Percentiles rank a stretch among this genome's conserved stretches.
Conservation (phyloP, 1,140 invertebrate species). For the Pseudobourletiella spinata region DNA sequence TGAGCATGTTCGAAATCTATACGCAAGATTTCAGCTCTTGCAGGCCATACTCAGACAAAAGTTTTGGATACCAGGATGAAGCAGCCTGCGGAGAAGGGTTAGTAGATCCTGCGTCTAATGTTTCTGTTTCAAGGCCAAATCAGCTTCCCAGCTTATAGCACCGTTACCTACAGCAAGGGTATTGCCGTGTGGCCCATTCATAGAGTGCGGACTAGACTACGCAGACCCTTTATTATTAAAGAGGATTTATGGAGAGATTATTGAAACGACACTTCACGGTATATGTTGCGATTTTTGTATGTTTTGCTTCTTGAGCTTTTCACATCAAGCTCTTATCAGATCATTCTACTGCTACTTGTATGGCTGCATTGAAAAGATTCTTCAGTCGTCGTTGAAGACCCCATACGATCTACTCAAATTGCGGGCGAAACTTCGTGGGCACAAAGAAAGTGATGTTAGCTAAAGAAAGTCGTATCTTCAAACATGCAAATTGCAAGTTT, state of each 20-base stretch:
- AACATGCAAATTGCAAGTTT: too few species aligned
- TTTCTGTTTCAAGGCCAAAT: not conserved
- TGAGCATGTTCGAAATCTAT: not conserved
- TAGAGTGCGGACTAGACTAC: constrained; percentile 38
- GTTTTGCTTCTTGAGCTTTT: constrained; percentile 28
- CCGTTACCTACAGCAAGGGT: not conserved
- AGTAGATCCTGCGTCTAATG: not conserved
- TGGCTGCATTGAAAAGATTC: constrained; percentile 35
- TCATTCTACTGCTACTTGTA: constrained; percentile 29
- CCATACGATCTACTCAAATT: constrained; percentile 38
- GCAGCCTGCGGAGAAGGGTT: not conserved
- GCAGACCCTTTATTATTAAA: constrained; percentile 34
- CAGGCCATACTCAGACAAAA: not conserved
- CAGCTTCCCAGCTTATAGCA: constrained; percentile 15
- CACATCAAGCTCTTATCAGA: constrained; percentile 35
- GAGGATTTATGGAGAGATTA: not conserved
- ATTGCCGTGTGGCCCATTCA: constrained; percentile 24
- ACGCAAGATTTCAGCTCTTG: not conserved
- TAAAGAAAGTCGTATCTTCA: too few species aligned
- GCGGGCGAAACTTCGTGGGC: too few species aligned
- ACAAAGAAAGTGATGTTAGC: too few species aligned
- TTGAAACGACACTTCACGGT: constrained; percentile 7
- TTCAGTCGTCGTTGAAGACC: constrained; percentile 33
- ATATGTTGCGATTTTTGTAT: constrained; percentile 36
- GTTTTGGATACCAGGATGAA: not conserved